phyloP scores from a whole-genome alignment of 2,113 vertebrate genomes.

The Eonycteris spelaea region DNA sequence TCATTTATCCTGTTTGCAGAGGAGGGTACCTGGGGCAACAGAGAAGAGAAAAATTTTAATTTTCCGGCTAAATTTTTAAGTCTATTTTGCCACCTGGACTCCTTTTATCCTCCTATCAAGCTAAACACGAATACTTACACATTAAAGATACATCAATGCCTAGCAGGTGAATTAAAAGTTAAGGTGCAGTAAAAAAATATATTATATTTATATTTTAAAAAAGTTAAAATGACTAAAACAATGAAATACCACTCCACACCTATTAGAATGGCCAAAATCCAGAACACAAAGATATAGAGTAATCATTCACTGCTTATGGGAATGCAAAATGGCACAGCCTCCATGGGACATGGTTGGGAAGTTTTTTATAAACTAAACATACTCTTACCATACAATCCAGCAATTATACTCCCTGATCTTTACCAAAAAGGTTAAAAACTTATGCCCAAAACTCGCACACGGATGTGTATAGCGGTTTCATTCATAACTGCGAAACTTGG shows the following conservation, averaged over 20 bases:
- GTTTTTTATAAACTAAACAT: neutral
- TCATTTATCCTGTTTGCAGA: neutral
- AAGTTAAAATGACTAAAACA: neutral
- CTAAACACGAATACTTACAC: neutral
- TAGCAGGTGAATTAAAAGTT: neutral
- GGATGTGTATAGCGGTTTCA: neutral
- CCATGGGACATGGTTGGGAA: neutral
- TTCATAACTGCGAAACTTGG: neutral
- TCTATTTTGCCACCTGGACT: neutral
- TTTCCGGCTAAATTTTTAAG: constrained; percentile 39
- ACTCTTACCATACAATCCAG: neutral
- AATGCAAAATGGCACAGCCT: neutral
- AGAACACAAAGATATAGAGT: neutral
- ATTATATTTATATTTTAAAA: neutral
- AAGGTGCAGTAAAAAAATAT: neutral
- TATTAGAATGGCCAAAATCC: neutral
- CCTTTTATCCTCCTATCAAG: neutral
- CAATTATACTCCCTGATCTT: neutral
- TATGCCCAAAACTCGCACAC: neutral
- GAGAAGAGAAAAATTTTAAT: neutral
- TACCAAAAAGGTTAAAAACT: neutral
- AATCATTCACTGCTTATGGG: neutral
- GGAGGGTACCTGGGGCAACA: neutral
- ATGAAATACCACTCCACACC: neutral
- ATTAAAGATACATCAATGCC: neutral